Evolutionary conservation across 2,888 invertebrate species (phyloP).

Genomic region (Epistrophe grossulariae): DNA sequence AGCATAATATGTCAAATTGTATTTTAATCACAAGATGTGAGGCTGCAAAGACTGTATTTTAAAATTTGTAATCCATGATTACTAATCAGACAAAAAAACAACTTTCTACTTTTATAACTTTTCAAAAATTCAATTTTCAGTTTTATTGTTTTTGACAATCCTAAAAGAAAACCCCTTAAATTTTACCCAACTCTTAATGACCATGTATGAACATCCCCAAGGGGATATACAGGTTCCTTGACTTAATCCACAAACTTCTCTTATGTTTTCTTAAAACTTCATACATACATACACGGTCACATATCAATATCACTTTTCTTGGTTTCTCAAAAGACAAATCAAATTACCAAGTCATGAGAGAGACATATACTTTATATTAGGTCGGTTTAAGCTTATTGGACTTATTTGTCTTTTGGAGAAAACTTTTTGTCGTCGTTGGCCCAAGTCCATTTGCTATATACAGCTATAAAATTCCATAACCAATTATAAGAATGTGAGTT

Average conservation of each 20-base stretch:
- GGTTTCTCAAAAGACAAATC: conserved; percentile 62
- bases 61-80: neutral
- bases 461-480: conserved; percentile 70
- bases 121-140: conserved; percentile 53
- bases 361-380: conserved; percentile 25
- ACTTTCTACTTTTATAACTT: conserved; percentile 3
- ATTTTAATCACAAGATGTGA: neutral
- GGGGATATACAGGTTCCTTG: conserved; percentile 26
- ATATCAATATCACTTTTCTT: conserved; percentile 67
- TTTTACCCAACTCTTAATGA: conserved; percentile 43
- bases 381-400: conserved; percentile 44
- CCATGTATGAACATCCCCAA: conserved; percentile 24
- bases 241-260: conserved; percentile 19
- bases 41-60: neutral
- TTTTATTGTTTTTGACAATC: conserved; percentile 44
- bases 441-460: conserved; percentile 61
- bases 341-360: conserved; percentile 62
- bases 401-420: conserved; percentile 65
- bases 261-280: conserved; percentile 19
- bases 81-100: neutral
- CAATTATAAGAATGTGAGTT: conserved; percentile 62
- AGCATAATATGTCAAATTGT: neutral
- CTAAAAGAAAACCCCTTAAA: conserved; percentile 56
- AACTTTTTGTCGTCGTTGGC: conserved; percentile 35
- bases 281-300: conserved; percentile 1